Percentiles rank a stretch among this genome's conserved stretches.
phyloP scores from a whole-genome alignment of 2,797 vertebrate species.

The Chrosomus eos region DNA sequence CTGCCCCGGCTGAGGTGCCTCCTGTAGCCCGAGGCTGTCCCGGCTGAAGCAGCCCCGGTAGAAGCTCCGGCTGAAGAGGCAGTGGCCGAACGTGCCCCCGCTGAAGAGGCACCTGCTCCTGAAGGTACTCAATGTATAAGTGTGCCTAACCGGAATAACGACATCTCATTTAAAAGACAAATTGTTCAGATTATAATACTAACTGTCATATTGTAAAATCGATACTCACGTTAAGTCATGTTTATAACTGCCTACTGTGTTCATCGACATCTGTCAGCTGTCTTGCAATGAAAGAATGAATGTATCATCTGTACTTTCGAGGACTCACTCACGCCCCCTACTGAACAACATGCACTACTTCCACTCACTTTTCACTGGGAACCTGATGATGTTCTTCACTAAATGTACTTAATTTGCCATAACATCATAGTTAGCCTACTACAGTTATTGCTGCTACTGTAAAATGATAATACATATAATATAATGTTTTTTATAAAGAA shows the following conservation, averaged over 20 bases:
- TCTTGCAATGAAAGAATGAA: neutral
- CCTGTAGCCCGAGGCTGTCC: neutral
- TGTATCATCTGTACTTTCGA: neutral
- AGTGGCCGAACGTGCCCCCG: constrained; percentile 11
- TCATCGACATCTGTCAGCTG: neutral
- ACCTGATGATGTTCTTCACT: neutral
- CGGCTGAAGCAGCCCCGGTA: constrained; percentile 15
- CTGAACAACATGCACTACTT: neutral
- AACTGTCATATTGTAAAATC: neutral
- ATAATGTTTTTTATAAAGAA: neutral
- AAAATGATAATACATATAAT: neutral
- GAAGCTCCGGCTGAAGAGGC: constrained; percentile 29
- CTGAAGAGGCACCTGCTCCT: constrained; percentile 44
- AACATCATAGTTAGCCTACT: neutral
- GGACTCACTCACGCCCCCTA: neutral
- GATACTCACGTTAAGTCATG: no score
- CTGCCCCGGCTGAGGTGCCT: constrained; percentile 39
- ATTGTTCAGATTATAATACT: neutral
- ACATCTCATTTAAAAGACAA: neutral
- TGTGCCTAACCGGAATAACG: neutral
- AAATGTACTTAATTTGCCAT: neutral
- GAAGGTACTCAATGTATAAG: constrained; percentile 36
- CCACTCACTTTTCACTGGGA: neutral
- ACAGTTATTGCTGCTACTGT: neutral
- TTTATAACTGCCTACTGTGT: neutral